A percentile compares a stretch with the other conserved stretches of the same genome.
phyloP scores from a whole-genome alignment of 2,888 invertebrate species.

The Agrotis segetum region DNA sequence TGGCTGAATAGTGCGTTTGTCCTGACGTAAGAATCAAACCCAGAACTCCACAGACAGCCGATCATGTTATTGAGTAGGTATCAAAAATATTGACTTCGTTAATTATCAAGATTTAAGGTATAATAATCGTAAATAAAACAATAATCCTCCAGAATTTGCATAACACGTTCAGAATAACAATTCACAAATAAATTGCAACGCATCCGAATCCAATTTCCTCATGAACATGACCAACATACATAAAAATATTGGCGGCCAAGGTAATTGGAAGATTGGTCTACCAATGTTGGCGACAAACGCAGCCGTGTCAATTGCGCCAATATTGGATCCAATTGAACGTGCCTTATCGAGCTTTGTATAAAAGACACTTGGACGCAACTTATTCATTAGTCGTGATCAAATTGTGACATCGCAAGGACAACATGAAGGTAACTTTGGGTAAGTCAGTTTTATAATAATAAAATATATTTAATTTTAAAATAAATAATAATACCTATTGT shows the following conservation, averaged over 20 bases:
- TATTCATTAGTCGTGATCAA: conserved; percentile 20
- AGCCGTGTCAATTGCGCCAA: neutral
- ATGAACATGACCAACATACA: conserved; percentile 4
- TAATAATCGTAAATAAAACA: neutral
- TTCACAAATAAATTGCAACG: conserved; percentile 4
- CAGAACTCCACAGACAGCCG: too few relatives aligned
- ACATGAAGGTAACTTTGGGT: conserved; percentile 47
- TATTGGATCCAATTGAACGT: conserved; percentile 3
- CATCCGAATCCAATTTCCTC: conserved; percentile 13
- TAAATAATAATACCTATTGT: too few relatives aligned
- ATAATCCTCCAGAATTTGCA: neutral
- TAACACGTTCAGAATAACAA: conserved; percentile 12
- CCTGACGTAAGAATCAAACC: too few relatives aligned
- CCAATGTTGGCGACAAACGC: conserved; percentile 11
- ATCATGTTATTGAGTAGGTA: too few relatives aligned
- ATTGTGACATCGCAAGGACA: conserved; percentile 26
- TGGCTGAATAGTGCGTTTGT: too few relatives aligned
- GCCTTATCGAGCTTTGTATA: conserved; percentile 24
- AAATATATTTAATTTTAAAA: neutral
- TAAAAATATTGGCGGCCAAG: conserved; percentile 10
- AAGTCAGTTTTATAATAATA: neutral
- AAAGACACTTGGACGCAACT: conserved; percentile 10
- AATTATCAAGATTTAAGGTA: neutral
- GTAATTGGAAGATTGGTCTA: too few relatives aligned
- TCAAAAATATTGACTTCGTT: too few relatives aligned